phyloP scores from a whole-genome alignment of 1,140 invertebrate species.

The Chrysomallon squamiferum region DNA sequence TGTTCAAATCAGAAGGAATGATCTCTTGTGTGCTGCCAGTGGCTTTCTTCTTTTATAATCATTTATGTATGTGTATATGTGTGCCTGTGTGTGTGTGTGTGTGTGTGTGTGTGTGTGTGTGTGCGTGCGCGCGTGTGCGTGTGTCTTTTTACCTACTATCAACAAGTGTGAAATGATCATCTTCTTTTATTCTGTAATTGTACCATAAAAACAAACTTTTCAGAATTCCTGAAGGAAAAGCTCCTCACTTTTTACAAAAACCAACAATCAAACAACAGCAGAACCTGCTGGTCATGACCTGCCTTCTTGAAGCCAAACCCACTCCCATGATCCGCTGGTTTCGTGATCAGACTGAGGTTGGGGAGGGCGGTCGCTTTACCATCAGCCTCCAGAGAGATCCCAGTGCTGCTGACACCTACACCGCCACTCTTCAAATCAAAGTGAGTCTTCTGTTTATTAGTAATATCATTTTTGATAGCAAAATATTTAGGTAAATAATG shows the following conservation, averaged over 20 bases:
- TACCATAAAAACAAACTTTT: no score
- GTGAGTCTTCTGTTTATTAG: conserved; percentile 63
- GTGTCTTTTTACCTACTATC: no score
- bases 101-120: no score
- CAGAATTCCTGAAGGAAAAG: conserved; percentile 61
- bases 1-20: no score
- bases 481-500: not conserved
- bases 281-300: conserved; percentile 51
- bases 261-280: conserved; percentile 97
- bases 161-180: no score
- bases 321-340: conserved; percentile 54
- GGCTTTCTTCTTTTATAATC: no score
- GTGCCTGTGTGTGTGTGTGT: no score
- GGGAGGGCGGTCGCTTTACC: conserved; percentile 37
- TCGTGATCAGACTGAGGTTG: conserved; percentile 44
- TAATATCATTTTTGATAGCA: no score
- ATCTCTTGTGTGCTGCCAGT: no score
- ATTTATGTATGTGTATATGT: no score
- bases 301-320: conserved; percentile 53
- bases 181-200: no score
- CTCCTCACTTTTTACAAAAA: conserved; percentile 97
- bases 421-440: conserved; percentile 88
- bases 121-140: no score
- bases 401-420: conserved; percentile 75
- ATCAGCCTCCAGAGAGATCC: conserved; percentile 38